Percentiles rank a stretch among this genome's conserved stretches.
phyloP scores from a whole-genome alignment of 2,888 invertebrate genomes.

The Xiphydria camelus region DNA sequence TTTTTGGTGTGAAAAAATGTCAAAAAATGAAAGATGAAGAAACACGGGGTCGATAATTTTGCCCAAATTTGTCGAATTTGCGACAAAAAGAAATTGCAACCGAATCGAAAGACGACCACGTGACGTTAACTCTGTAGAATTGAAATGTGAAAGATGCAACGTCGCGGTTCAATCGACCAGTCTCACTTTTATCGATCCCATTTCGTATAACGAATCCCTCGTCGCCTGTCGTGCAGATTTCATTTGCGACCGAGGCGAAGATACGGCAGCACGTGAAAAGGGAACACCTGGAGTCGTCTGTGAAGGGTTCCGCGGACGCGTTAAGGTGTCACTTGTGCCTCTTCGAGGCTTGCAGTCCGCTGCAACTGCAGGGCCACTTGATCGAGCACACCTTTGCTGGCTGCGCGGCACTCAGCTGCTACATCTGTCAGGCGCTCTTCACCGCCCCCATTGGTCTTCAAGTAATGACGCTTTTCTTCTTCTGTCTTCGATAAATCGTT shows the following conservation, averaged over 20 bases:
- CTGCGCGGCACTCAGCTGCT: slow-evolving; percentile 81
- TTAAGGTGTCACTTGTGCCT: slow-evolving; percentile 76
- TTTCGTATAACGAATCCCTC: no score
- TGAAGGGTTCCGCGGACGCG: slow-evolving; percentile 34
- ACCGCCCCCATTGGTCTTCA: slow-evolving; percentile 77
- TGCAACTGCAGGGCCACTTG: slow-evolving; percentile 83
- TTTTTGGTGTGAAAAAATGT: no score
- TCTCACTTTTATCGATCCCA: no score
- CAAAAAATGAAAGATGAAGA: no score
- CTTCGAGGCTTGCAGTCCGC: slow-evolving; percentile 74
- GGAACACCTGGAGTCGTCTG: slow-evolving; percentile 38
- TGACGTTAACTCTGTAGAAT: no score
- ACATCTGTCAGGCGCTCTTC: slow-evolving; percentile 85
- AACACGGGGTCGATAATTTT: no score
- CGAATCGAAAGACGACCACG: no score
- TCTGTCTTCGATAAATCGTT: not conserved
- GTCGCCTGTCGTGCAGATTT: slow-evolving; percentile 51
- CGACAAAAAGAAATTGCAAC: no score
- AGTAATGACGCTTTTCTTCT: slow-evolving; percentile 29
- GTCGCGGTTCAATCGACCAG: no score
- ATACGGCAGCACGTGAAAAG: slow-evolving; percentile 64
- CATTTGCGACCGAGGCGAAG: slow-evolving; percentile 66
- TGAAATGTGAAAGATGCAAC: no score
- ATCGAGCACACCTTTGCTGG: slow-evolving; percentile 93
- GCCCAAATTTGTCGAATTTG: no score